Base-by-base conservation (phyloP, 2,797 vertebrate genomes). In the Balearica regulorum region DNA sequence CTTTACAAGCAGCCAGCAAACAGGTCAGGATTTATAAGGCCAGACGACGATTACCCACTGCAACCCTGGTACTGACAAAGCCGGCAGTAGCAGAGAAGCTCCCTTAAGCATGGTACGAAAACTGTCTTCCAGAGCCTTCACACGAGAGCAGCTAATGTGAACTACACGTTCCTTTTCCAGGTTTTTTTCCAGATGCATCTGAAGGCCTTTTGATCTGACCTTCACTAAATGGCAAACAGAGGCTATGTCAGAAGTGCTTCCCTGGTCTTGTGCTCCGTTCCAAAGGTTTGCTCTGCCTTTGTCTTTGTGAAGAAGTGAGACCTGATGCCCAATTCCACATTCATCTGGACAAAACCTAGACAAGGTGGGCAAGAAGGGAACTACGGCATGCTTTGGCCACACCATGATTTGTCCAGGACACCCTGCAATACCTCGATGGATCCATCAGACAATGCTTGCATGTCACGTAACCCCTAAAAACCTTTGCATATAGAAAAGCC, bases 351-450 rank as follows among this genome's bases (percentile, higher is more conserved):
- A 54, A 51, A 79, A 61, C 22, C 44, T 2, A 68, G n/a, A 41
- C 13, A 16, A 39, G 0, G 0, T 1, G 19, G 66, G 31, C 55
- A 85, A 62, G 39, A 25, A 11, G 39, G 62, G 54, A 72, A 33
- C 24, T 16, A 46, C 7, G 61, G 77, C 57, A 64, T 17, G 7
- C 20, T 18, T 13, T 10, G 39, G 31, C 24, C 35, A 16, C 8
- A 17, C 11, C 26, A 20, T 12, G 28, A 12, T 5, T 5, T 5
- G 1, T 6, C 68, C 89, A 85, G 48, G 37, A 91, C 71, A 66
- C 9, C 2, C 5, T 21, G 46, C 22, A 15, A 4, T 5, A 44
- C 31, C 54, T 48, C 1, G 0, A 0, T 2, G 28, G 49, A 49
- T 25, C 13, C 18, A 62, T 11, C 31, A 69, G 16, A 35, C 9